Percentiles rank a stretch among this genome's conserved stretches.
Conservation (phyloP, 2,797 vertebrate species). For the Ciconia nigra region DNA sequence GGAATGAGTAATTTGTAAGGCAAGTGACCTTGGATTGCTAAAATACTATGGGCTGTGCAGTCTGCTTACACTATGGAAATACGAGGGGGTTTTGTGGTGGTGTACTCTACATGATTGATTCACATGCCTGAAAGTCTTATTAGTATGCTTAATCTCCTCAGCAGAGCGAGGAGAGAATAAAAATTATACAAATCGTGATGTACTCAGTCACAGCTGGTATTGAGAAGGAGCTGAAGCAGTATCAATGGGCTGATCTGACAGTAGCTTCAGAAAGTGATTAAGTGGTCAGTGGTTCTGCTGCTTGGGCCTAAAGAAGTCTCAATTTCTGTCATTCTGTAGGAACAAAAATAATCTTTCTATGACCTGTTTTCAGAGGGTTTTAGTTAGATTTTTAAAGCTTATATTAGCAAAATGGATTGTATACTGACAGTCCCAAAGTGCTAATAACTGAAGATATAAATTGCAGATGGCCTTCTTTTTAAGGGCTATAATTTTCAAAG, state of each 20-base stretch:
- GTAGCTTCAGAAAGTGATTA: background rate
- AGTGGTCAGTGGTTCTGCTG: background rate
- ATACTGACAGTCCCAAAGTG: background rate
- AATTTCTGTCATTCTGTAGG: background rate
- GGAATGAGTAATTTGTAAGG: background rate
- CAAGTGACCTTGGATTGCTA: background rate
- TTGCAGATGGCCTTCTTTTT: background rate
- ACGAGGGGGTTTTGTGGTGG: background rate
- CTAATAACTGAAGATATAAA: background rate
- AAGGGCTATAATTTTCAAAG: background rate
- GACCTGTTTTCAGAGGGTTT: background rate
- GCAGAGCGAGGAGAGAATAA: background rate
- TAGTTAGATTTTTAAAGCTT: background rate
- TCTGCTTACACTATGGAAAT: background rate
- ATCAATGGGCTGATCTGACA: background rate
- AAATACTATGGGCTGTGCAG: background rate
- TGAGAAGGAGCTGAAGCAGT: background rate
- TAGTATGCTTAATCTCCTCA: background rate
- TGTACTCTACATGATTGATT: background rate
- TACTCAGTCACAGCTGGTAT: background rate
- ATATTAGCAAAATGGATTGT: background rate
- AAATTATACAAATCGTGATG: background rate
- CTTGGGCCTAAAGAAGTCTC: background rate
- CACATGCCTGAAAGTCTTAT: background rate
- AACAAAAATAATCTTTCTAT: background rate